phyloP scores from a whole-genome alignment of 2,888 invertebrate genomes.

The Clanis bilineata region DNA sequence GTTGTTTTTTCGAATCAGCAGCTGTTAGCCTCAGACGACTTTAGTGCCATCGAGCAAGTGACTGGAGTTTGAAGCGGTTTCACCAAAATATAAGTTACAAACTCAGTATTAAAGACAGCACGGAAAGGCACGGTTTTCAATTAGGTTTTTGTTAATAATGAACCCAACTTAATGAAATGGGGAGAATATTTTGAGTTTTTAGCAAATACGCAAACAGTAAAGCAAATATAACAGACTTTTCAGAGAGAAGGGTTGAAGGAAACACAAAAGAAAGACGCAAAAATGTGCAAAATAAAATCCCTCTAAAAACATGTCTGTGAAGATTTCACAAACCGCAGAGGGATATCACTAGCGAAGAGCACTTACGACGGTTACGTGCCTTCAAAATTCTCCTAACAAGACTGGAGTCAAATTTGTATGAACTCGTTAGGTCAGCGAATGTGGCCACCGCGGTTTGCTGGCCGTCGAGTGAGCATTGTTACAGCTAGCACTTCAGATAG shows the following conservation, averaged over 20 bases:
- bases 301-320: neutral
- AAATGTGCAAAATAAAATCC: neutral
- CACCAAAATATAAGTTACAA: neutral
- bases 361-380: slow-evolving; percentile 33
- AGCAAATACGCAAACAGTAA: neutral
- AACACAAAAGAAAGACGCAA: neutral
- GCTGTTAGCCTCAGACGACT: neutral
- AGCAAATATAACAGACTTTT: neutral
- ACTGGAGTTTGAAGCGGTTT: neutral
- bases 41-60: neutral
- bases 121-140: neutral
- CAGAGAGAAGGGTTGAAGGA: neutral
- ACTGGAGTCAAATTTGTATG: slow-evolving; percentile 12
- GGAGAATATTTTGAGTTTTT: neutral
- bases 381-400: slow-evolving; percentile 56
- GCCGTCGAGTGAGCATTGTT: slow-evolving; percentile 33
- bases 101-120: neutral
- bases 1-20: neutral
- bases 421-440: slow-evolving; percentile 26
- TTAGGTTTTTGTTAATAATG: neutral
- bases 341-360: slow-evolving; percentile 33
- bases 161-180: neutral
- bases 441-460: slow-evolving; percentile 26
- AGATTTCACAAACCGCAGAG: neutral
- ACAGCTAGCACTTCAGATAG: slow-evolving; percentile 23